Conservation (phyloP, 2,888 invertebrate genomes). For the Pachliopta kotzebuea region DNA sequence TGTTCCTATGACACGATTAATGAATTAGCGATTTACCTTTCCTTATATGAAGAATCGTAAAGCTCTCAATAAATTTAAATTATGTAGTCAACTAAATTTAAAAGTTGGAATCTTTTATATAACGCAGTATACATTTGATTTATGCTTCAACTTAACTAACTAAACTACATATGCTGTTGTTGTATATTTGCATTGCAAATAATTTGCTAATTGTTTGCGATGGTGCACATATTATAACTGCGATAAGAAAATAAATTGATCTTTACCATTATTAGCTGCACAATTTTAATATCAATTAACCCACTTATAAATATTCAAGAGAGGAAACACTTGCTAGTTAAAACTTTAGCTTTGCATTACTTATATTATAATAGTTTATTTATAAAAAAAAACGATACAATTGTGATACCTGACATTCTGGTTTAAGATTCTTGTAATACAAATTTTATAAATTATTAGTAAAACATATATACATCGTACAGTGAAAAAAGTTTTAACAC, state of each 20-base stretch:
- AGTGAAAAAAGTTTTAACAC: no score
- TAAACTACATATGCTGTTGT: conserved; percentile 3
- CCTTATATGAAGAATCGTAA: not conserved
- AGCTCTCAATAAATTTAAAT: not conserved
- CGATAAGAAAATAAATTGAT: conserved; percentile 12
- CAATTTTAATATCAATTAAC: conserved; percentile 17
- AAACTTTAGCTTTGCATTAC: not conserved
- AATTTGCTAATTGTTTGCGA: conserved; percentile 21
- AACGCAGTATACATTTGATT: not conserved
- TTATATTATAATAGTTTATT: not conserved
- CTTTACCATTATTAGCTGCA: not conserved
- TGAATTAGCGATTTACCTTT: not conserved
- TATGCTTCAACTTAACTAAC: not conserved
- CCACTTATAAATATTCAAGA: conserved; percentile 8
- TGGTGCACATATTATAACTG: conserved; percentile 1
- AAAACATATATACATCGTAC: no score
- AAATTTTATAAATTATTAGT: no score
- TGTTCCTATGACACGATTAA: not conserved
- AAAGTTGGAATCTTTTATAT: not conserved
- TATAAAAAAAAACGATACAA: no score
- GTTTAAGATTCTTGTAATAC: no score
- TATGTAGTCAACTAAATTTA: not conserved
- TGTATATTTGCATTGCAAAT: conserved; percentile 26
- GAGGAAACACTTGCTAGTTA: not conserved
- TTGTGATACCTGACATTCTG: no score